Base-by-base conservation (phyloP, 1,140 invertebrate species). In the Drosophila equinoxialis region DNA sequence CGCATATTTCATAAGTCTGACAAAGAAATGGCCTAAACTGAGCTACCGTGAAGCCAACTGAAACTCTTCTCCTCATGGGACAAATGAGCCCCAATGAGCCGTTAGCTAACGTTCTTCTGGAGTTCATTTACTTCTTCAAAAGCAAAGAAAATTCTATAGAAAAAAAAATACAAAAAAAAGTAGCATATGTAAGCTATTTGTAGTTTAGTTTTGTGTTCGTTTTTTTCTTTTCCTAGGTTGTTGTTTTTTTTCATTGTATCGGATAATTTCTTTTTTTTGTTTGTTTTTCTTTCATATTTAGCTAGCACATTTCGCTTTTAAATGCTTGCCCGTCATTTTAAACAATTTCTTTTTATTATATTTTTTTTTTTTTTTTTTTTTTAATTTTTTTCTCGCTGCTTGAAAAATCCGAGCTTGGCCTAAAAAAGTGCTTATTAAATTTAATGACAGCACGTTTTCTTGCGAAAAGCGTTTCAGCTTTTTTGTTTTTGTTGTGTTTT, bases 371-470 rank as follows among this genome's bases (percentile, higher is more conserved):
- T 11, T 73, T 59, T 55, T 37, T 66, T 5, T 64, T 59, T 57
- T 20, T 54, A 30, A 3, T 63, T 69, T 33, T 33, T 74, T 57
- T 37, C n/a, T 59, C 7, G 33, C 4, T 30, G 51, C 17, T 8
- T 14, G 35, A 71, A 86, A 85, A 82, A 87, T 77, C 77, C 84
- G 78, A 89, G 84, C 84, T 87, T 87, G 84, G 84, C 84, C 84
- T 81, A 81, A 89, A 81, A 86, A 90, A 89, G 77, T 71, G 83
- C 79, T 90, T 90, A 90, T 90, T 90, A 90, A 90, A 90, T 90
- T 90, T 90, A 90, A 90, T 90, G 87, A 90, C 87, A 84, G 87
- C 87, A 90, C 87, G 87, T 90, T 90, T 86, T 77, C 83, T 90
- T 90, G 71, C 87, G 76, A 90, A 90, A 90, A 90, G 79, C 79